Evolutionary conservation across 2,113 vertebrate species (phyloP).

Genomic region (Illadopsis cleaveri): DNA sequence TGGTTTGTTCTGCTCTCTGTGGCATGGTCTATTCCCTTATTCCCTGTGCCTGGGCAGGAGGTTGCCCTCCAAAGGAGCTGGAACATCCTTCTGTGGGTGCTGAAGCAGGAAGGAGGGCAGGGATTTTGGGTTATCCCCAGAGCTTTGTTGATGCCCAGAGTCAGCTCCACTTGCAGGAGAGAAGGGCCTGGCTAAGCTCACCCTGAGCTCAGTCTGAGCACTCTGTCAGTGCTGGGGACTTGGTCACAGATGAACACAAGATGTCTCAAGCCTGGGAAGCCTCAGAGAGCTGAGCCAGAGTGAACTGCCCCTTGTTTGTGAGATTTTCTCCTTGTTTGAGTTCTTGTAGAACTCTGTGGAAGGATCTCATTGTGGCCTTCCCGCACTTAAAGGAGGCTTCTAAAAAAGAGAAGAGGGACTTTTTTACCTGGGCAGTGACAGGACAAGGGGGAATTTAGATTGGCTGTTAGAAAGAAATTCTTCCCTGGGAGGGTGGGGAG

Average conservation of each 20-base stretch:
- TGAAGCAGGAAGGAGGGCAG: neutral
- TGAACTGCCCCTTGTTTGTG: fast-evolving
- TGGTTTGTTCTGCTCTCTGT: neutral
- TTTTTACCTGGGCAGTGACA: neutral
- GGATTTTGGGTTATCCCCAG: neutral
- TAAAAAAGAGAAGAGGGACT: neutral
- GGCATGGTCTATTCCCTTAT: fast-evolving
- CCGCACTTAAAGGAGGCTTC: neutral
- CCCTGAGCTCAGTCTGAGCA: neutral
- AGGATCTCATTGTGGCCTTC: neutral
- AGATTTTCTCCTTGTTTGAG: neutral
- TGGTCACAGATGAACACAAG: fast-evolving
- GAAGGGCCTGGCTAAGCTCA: neutral
- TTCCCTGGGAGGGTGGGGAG: neutral
- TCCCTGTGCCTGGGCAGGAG: neutral
- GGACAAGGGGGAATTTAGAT: neutral
- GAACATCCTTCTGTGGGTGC: neutral
- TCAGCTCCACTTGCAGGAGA: neutral
- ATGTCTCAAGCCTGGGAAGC: neutral
- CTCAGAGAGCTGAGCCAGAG: neutral
- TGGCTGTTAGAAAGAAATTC: neutral
- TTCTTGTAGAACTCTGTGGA: neutral
- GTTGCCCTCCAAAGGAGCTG: neutral
- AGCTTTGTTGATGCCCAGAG: neutral
- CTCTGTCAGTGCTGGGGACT: fast-evolving